Evolutionary conservation across 2,888 invertebrate genomes (phyloP).

Genomic region (Acleris emargana): DNA sequence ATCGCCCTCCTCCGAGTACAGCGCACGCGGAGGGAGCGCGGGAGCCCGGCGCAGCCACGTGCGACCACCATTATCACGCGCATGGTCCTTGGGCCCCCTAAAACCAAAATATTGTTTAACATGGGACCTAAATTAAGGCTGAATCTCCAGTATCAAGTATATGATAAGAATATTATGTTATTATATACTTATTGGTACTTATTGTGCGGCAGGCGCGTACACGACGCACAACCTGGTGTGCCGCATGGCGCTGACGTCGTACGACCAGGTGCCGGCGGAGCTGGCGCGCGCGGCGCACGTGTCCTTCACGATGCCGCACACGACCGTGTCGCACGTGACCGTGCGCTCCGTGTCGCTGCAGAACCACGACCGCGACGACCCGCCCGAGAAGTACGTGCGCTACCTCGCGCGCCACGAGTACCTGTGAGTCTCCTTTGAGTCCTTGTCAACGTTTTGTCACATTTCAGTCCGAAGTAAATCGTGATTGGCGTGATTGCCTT

Average conservation of each 20-base stretch:
- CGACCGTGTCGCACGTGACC: constrained; percentile 97
- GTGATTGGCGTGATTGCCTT: too few species aligned
- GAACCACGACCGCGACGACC: constrained; percentile 93
- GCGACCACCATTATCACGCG: too few species aligned
- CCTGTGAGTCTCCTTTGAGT: constrained; percentile 81
- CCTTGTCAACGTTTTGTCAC: neutral
- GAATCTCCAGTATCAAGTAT: too few species aligned
- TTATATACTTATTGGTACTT: too few species aligned
- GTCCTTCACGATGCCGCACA: constrained; percentile 99
- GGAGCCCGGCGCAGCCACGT: neutral
- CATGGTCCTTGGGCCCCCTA: too few species aligned
- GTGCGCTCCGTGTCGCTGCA: constrained; percentile 96
- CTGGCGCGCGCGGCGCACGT: constrained; percentile 94
- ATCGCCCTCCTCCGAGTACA: neutral
- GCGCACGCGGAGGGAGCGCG: neutral
- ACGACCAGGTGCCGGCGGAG: constrained; percentile 98
- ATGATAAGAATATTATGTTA: too few species aligned
- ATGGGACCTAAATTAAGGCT: too few species aligned
- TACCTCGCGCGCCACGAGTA: constrained; percentile 98
- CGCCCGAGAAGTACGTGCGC: constrained; percentile 99
- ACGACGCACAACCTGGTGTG: constrained; percentile 98
- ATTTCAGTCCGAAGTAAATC: too few species aligned
- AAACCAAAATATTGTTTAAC: too few species aligned
- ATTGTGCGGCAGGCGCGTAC: constrained; percentile 90
- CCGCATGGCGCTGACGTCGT: constrained; percentile 97